Base-by-base conservation (phyloP, 2,797 vertebrate species). In the Sciaenops ocellatus region DNA sequence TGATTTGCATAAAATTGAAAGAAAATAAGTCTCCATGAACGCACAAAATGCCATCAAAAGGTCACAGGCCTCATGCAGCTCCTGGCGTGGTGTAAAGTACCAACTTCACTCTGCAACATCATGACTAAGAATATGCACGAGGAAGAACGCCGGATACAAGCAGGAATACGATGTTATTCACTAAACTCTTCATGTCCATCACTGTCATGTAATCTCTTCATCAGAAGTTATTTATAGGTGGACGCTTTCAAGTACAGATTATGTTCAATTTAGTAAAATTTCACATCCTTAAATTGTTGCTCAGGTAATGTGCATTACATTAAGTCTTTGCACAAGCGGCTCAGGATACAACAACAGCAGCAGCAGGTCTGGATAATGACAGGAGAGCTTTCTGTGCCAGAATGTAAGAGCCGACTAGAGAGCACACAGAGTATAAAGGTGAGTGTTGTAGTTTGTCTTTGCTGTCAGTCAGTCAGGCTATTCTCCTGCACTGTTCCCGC, bases 1-100 rank as follows among this genome's bases (percentile, higher is more conserved):
- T 79, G 3, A 78, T 78, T 69, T 84, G 56, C 70, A 71, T 64
- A 60, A 75, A 79, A 73, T 28, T 11, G 4, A 41, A 30, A 4
- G 12, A 59, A 67, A 54, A 8, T 1, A 34, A 2, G 50, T 68
- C 63, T 73, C 7, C 47, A 7, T 22, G 3, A 56, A 38, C 22
- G 47, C 48, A 57, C 34, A 6, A 57, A 46, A 56, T 22, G 56
- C 48, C 13, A 64, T 7, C 9, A 4, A 55, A 65, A 61, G 68
- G 63, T 77, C 67, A n/a, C 4, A 11, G 42, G 12, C 42, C 24
- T 51, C 4, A 0, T 51, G 74, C 68, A 79, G 50, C 55, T 69
- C 15, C 61, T 54, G 26, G 51, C 65, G 7, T 42, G 70, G 4
- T 38, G 6, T 47, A 6, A 30, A 65, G 46, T 8, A 5, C 20